A percentile compares a stretch with the other conserved stretches of the same genome.
Conservation (phyloP, 2,797 vertebrate genomes). For the Artibeus jamaicensis region DNA sequence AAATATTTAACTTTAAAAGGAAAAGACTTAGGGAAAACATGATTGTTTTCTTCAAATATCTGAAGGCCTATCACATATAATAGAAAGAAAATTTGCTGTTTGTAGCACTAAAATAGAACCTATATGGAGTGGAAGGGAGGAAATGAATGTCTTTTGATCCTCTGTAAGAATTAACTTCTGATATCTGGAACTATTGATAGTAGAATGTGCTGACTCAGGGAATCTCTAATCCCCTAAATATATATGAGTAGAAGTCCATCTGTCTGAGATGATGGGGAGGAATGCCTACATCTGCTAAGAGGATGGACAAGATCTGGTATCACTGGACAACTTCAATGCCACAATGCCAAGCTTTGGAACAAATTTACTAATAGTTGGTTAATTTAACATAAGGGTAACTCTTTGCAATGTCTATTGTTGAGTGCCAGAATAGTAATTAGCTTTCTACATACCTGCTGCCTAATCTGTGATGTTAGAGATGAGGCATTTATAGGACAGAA, state of each 20-base stretch:
- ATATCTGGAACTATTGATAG: not conserved
- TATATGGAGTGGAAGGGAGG: not conserved
- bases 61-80: not conserved
- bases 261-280: not conserved
- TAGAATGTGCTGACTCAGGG: not conserved
- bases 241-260: not conserved
- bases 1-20: not conserved
- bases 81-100: not conserved
- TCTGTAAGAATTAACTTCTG: not conserved
- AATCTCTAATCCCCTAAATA: not conserved
- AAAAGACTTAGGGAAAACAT: not conserved
- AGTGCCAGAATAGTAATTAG: not conserved
- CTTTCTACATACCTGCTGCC: not conserved
- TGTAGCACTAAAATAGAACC: not conserved
- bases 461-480: not conserved
- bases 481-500: not conserved
- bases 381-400: not conserved
- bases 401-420: not conserved
- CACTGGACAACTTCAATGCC: not conserved
- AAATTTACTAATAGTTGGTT: not conserved
- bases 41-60: not conserved
- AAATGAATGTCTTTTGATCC: not conserved
- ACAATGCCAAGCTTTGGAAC: not conserved
- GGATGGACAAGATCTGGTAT: not conserved
- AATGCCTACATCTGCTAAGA: not conserved